Evolutionary conservation across 2,113 vertebrate species (phyloP), one percentile per base, ranked within the genome.

Genomic region (Rhadina sibilatrix): DNA sequence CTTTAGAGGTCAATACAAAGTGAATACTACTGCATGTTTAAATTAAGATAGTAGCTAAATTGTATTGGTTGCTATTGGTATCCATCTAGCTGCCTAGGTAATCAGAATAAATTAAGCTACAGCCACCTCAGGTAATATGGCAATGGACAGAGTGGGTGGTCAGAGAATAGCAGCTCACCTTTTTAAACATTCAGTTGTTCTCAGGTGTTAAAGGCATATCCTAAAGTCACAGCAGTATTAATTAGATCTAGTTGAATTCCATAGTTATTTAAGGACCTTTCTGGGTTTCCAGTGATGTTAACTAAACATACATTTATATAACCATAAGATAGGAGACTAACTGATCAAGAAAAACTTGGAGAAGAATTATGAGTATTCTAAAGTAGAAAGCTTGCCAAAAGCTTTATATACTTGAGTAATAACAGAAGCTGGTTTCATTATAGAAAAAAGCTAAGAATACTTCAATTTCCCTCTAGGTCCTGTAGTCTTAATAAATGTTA

Each of bases 41-140:
- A 87, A 24, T 80, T 19, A 71, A 79, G 8, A 15, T 7, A 37
- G 25, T 31, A 20, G 40, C 23, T 70, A 52, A 75, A 52, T 50
- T 2, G 4, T 37, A 11, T 18, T 1, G 0, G 3, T 47, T 86
- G 10, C 18, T 78, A 5, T 27, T 78, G 28, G 10, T 47, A 47
- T 47, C 63, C 28, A 63, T 49, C 21, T 47, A 52, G 5, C 10
- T 19, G 38, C 17, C 44, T 37, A 42, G n/a, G 16, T 31, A 59
- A 38, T 27, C 18, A 42, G 17, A 70, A 22, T 52, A 9, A 44
- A 23, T 20, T 66, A 56, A 71, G 14, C 6, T 68, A n/a, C 57
- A 86, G 13, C 38, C 14, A 7, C 59, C 22, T 77, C 63, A 68
- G 12, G 15, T 80, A 61, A 44, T 12, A 23, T 11, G 49, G 6